Evolutionary conservation across 2,888 invertebrate species (phyloP).

Genomic region (Tanytarsus gracilentus): DNA sequence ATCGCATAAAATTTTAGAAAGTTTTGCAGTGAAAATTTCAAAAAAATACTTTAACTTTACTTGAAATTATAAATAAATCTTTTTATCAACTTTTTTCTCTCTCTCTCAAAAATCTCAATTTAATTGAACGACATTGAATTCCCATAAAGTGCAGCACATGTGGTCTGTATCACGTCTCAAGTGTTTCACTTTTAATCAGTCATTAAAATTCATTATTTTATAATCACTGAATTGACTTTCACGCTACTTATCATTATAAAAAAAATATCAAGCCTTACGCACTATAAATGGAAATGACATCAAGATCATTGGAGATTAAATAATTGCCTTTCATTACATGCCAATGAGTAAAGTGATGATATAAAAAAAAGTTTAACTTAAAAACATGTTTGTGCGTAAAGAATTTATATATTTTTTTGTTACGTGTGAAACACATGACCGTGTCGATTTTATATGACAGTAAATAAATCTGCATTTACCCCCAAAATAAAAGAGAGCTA

Average conservation of each 20-base stretch:
- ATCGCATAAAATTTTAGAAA: no score
- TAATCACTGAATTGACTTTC: conserved; percentile 13
- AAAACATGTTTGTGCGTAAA: background rate
- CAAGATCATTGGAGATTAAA: conserved; percentile 16
- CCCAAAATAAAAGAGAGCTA: conserved; percentile 4
- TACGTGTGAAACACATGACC: background rate
- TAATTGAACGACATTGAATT: no score
- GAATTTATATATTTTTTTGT: background rate
- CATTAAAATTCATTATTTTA: no score
- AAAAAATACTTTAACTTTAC: no score
- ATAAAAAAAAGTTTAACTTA: background rate
- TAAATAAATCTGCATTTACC: conserved; percentile 6
- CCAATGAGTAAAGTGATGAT: background rate
- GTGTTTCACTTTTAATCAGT: no score
- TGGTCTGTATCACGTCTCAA: no score
- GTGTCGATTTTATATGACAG: conserved; percentile 1
- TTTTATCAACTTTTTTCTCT: no score
- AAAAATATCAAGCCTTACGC: conserved; percentile 1
- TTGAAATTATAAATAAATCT: no score
- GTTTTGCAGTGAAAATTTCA: no score
- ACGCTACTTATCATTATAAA: conserved; percentile 2
- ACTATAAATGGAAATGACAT: conserved; percentile 9
- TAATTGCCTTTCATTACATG: conserved; percentile 12
- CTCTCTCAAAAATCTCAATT: no score
- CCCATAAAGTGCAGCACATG: no score